These are phyloP conservation scores for Corythornis vintsioides DNA, from an alignment of 2,113 vertebrate species.

Conservation along the genomic window DNA sequence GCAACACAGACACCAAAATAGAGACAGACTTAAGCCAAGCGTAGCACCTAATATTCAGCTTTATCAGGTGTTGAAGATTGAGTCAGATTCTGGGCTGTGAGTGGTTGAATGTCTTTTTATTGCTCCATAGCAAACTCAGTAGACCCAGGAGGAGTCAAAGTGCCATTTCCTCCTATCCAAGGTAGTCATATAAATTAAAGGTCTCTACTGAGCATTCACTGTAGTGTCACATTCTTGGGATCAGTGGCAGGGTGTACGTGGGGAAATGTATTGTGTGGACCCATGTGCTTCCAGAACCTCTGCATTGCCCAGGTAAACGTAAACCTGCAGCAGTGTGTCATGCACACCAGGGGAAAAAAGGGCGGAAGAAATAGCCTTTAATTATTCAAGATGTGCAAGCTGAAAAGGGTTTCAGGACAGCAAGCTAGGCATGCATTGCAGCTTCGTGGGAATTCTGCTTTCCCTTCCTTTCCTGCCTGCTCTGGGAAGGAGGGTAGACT, in stretches of 20 bases:
- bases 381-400: conserved; percentile 56
- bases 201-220: background rate
- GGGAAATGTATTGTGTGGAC: background rate
- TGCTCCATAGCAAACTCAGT: conserved; percentile 26
- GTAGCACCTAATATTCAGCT: background rate
- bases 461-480: background rate
- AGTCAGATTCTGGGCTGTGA: conserved; percentile 32
- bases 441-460: background rate
- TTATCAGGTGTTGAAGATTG: conserved; percentile 41
- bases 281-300: background rate
- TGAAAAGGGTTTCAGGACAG: conserved; percentile 27
- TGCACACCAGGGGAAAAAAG: background rate
- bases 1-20: background rate
- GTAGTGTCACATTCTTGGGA: background rate
- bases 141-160: conserved; percentile 41
- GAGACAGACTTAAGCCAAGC: conserved; percentile 29
- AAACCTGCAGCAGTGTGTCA: background rate
- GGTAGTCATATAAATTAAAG: conserved; percentile 26
- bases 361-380: conserved; percentile 25
- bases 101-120: conserved; percentile 28
- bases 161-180: conserved; percentile 2
- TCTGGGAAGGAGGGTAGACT: background rate
- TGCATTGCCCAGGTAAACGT: background rate
- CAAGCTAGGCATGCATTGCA: background rate
- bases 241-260: background rate